These are phyloP conservation scores for Malurus elegans DNA, from an alignment of 2,113 vertebrate species.

Conservation along the genomic window DNA sequence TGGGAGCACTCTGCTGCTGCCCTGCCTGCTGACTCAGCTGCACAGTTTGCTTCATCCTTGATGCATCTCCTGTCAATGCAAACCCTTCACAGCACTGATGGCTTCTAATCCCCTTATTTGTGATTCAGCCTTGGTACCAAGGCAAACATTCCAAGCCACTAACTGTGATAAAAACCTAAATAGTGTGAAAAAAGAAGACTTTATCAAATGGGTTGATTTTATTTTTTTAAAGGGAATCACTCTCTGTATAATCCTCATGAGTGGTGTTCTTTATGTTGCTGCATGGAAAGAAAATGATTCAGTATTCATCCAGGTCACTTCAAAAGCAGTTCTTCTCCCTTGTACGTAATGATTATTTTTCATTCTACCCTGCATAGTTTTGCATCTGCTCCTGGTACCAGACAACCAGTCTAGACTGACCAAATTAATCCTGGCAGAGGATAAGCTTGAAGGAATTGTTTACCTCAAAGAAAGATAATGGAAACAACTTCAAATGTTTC, in stretches of 20 bases:
- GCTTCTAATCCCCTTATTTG: constrained; percentile 9
- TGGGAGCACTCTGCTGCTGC: not conserved
- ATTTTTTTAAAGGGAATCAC: not conserved
- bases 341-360: not conserved
- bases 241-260: not conserved
- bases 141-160: not conserved
- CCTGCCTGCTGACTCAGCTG: not conserved
- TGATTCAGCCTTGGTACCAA: not conserved
- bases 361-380: not conserved
- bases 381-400: not conserved
- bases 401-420: not conserved
- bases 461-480: not conserved
- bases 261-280: accelerated
- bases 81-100: not conserved
- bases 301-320: not conserved
- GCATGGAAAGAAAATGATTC: not conserved
- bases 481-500: not conserved
- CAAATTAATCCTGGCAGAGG: not conserved
- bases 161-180: not conserved
- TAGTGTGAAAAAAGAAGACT: not conserved
- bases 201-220: not conserved
- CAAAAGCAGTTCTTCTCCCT: not conserved
- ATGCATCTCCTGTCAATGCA: not conserved
- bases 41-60: not conserved
- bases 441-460: not conserved